Percentiles rank a stretch among this genome's conserved stretches.
Conservation (phyloP, 2,797 vertebrate species). For the Helarctos malayanus region DNA sequence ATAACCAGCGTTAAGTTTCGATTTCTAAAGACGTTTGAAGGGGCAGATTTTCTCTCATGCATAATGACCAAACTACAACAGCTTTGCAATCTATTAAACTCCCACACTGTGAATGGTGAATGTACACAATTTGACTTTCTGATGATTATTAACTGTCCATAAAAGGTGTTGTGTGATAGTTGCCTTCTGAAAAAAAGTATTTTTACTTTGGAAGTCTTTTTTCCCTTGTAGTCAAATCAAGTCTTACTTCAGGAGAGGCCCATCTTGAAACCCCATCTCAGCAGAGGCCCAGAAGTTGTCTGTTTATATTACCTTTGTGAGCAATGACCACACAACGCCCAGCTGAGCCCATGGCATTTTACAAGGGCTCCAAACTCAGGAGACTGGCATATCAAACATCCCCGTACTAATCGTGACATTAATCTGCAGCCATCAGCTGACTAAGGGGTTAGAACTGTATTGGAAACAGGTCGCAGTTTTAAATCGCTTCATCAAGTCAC, state of each 20-base stretch:
- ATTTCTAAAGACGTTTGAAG: conserved; percentile 40
- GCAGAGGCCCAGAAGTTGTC: conserved; percentile 14
- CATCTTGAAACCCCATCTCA: conserved; percentile 27
- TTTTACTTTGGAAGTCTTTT: conserved; percentile 64
- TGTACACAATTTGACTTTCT: neutral
- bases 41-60: neutral
- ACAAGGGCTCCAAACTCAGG: conserved; percentile 76
- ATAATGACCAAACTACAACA: neutral
- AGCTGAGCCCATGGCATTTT: conserved; percentile 73
- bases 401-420: conserved; percentile 83
- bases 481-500: conserved; percentile 78
- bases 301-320: conserved; percentile 74
- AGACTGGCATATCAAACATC: conserved; percentile 81
- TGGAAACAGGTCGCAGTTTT: conserved; percentile 79
- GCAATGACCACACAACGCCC: conserved; percentile 59
- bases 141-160: neutral
- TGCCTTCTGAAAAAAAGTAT: conserved; percentile 35
- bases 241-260: neutral
- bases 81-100: neutral
- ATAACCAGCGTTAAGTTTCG: neutral
- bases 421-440: conserved; percentile 80
- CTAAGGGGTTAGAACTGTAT: conserved; percentile 65
- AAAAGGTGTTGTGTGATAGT: neutral
- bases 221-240: conserved; percentile 35
- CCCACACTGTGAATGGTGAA: neutral